A percentile compares a stretch with the other conserved stretches of the same genome.
Conservation (phyloP, 2,888 invertebrate genomes). For the Carpatolechia fugitivella region DNA sequence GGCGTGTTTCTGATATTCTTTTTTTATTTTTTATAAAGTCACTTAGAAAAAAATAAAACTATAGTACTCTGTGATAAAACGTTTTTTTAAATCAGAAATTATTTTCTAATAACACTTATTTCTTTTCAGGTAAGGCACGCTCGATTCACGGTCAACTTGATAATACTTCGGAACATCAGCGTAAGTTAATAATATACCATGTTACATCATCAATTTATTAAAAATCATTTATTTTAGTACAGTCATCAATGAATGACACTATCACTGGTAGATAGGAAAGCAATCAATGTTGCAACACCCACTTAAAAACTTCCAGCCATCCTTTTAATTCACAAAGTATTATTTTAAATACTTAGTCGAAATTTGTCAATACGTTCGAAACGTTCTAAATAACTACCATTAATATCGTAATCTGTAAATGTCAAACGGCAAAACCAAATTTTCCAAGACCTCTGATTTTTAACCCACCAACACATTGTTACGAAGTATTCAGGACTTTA, state of each 20-base stretch:
- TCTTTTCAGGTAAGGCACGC: conserved; percentile 17
- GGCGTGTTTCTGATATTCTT: not conserved
- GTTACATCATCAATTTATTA: too few relatives aligned
- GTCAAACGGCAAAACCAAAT: conserved; percentile 54
- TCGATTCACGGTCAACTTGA: not conserved
- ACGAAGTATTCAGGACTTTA: not conserved
- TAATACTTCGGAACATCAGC: not conserved
- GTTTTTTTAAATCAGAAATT: not conserved
- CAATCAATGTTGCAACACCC: conserved; percentile 40
- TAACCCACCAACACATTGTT: not conserved
- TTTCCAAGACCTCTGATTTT: not conserved
- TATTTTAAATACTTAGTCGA: conserved; percentile 49
- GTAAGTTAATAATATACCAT: conserved; percentile 11
- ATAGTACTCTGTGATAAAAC: too few relatives aligned
- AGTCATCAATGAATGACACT: conserved; percentile 36
- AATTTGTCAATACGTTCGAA: conserved; percentile 69
- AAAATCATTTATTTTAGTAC: conserved; percentile 19
- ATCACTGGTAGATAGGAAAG: conserved; percentile 38
- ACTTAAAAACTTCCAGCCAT: conserved; percentile 39
- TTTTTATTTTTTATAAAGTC: too few relatives aligned
- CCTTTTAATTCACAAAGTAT: conserved; percentile 22
- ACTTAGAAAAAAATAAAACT: too few relatives aligned
- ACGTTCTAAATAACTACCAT: conserved; percentile 52
- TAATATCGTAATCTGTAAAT: conserved; percentile 62
- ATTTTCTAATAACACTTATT: not conserved